Conservation (phyloP, 2,797 vertebrate genomes). For the Sternotherus odoratus region DNA sequence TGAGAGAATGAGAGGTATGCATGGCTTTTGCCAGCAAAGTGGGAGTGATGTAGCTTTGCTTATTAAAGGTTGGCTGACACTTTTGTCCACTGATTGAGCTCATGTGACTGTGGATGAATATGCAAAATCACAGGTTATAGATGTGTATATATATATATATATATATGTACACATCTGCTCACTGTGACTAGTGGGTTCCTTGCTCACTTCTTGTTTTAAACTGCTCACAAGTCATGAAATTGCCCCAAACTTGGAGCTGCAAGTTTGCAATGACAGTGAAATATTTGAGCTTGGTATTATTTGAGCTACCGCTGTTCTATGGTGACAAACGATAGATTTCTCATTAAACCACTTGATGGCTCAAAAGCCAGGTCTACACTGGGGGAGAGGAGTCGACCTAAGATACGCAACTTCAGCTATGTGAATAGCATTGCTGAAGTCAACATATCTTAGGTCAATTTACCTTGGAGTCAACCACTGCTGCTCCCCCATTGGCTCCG, state of each 20-base stretch:
- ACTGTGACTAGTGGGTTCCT: background rate
- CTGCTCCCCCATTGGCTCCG: too few species aligned
- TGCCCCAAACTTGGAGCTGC: background rate
- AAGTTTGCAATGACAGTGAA: background rate
- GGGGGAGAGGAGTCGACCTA: too few species aligned
- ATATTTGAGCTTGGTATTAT: background rate
- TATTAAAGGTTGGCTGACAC: background rate
- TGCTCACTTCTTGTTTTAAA: background rate
- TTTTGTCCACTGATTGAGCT: background rate
- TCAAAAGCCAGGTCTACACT: background rate
- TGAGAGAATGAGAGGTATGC: constrained; percentile 48
- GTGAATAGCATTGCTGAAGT: too few species aligned
- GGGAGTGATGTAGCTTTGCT: constrained; percentile 8
- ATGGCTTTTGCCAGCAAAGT: background rate
- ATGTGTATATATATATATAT: too few species aligned
- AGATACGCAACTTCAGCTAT: too few species aligned
- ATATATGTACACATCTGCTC: background rate
- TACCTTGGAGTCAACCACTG: too few species aligned
- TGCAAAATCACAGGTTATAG: background rate
- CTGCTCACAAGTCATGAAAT: background rate
- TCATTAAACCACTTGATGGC: background rate
- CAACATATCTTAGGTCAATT: too few species aligned
- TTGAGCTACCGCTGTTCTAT: background rate
- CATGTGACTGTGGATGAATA: background rate
- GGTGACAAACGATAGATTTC: background rate